These are phyloP conservation scores for Sclerurus mexicanus DNA, from an alignment of 2,113 vertebrate genomes.

Conservation along the genomic window DNA sequence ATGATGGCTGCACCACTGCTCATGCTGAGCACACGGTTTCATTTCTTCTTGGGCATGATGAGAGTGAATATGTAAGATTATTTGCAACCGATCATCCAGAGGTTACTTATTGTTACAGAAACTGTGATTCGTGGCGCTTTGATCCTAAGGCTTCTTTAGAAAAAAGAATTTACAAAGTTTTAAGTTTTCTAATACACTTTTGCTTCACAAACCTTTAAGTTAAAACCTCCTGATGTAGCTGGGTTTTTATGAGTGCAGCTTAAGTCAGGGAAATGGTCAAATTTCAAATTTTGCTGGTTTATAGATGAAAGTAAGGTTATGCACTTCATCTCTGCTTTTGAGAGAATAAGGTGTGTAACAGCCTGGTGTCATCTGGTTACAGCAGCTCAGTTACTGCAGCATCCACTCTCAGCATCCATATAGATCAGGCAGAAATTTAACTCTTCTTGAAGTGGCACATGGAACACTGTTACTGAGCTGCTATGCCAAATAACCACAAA, in stretches of 20 bases:
- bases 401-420: fast-evolving
- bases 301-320: fast-evolving
- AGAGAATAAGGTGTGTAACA: neutral
- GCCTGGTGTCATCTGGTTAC: neutral
- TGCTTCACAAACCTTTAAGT: neutral
- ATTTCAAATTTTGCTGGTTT: neutral
- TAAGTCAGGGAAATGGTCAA: neutral
- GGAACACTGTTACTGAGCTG: neutral
- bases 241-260: neutral
- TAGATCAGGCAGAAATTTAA: neutral
- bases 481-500: neutral
- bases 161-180: neutral
- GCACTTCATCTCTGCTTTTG: neutral
- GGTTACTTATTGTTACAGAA: neutral
- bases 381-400: neutral
- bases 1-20: neutral
- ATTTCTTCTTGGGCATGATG: neutral
- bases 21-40: neutral
- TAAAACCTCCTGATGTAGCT: neutral
- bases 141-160: neutral
- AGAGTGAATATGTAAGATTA: neutral
- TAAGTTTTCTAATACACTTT: neutral
- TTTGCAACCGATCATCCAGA: neutral
- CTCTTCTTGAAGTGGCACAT: fast-evolving
- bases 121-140: fast-evolving